Conservation (phyloP, 2,113 vertebrate species). For the Mungos mungo region DNA sequence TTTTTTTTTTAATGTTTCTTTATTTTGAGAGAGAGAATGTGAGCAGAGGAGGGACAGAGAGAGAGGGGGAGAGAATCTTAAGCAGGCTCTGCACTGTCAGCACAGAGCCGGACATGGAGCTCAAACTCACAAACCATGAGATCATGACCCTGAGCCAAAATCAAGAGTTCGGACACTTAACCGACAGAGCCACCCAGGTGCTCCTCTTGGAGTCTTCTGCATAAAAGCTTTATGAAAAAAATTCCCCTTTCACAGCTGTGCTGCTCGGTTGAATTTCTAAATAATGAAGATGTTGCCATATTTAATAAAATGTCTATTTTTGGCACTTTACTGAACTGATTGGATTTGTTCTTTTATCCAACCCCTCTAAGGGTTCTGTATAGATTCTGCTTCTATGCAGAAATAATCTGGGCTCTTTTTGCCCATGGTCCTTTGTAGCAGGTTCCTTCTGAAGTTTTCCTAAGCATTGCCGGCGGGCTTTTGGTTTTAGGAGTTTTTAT, state of each 20-base stretch:
- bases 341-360: neutral
- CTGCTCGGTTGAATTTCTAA: slow-evolving; percentile 33
- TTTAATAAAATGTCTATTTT: slow-evolving; percentile 49
- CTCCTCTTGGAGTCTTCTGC: neutral
- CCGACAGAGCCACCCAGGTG: too few species aligned
- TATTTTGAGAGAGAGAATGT: too few species aligned
- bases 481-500: slow-evolving; percentile 7
- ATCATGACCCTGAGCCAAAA: too few species aligned
- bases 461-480: neutral
- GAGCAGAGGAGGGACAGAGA: too few species aligned
- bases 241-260: neutral
- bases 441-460: slow-evolving; percentile 9
- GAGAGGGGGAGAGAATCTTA: too few species aligned
- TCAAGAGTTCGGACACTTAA: too few species aligned
- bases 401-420: slow-evolving; percentile 18
- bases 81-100: too few species aligned
- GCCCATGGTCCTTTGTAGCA: neutral
- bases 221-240: neutral
- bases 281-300: slow-evolving; percentile 31
- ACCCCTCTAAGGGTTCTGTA: neutral
- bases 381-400: neutral
- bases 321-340: slow-evolving; percentile 19
- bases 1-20: neutral
- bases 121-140: too few species aligned
- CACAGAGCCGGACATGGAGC: too few species aligned